Evolutionary conservation across 2,888 invertebrate species (phyloP).

Genomic region (Arenicola marina): DNA sequence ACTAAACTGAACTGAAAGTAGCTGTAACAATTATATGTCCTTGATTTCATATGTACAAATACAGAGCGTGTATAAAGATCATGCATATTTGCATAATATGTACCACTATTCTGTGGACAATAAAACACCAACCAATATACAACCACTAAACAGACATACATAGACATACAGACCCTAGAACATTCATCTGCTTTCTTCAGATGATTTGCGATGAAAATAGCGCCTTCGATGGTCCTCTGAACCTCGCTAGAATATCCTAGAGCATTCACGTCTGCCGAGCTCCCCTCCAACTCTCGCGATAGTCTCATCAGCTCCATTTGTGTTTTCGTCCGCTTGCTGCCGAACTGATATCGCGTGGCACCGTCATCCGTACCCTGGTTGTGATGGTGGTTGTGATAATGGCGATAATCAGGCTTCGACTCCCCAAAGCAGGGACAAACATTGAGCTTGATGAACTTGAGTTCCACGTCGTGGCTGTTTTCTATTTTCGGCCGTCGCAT

Average conservation of each 20-base stretch:
- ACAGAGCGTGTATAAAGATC: too few relatives aligned
- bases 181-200: slow-evolving; percentile 36
- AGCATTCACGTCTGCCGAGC: slow-evolving; percentile 14
- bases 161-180: slow-evolving; percentile 25
- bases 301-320: slow-evolving; percentile 33
- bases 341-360: slow-evolving; percentile 20
- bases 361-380: background rate
- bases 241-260: slow-evolving; percentile 29
- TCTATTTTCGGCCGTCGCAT: slow-evolving; percentile 78
- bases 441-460: slow-evolving; percentile 34
- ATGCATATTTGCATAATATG: too few relatives aligned
- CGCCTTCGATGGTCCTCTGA: slow-evolving; percentile 35
- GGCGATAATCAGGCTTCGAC: background rate
- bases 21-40: too few relatives aligned
- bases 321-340: slow-evolving; percentile 28
- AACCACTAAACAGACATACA: too few relatives aligned
- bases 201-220: slow-evolving; percentile 37
- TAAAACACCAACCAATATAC: too few relatives aligned
- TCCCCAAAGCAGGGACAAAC: slow-evolving; percentile 24
- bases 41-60: too few relatives aligned
- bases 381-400: slow-evolving; percentile 3
- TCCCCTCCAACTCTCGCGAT: slow-evolving; percentile 32
- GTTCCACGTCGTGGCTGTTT: slow-evolving; percentile 37
- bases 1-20: too few relatives aligned
- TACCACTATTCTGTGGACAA: too few relatives aligned